Conservation (phyloP, 2,113 vertebrate species). For the Delphinapterus leucas region DNA sequence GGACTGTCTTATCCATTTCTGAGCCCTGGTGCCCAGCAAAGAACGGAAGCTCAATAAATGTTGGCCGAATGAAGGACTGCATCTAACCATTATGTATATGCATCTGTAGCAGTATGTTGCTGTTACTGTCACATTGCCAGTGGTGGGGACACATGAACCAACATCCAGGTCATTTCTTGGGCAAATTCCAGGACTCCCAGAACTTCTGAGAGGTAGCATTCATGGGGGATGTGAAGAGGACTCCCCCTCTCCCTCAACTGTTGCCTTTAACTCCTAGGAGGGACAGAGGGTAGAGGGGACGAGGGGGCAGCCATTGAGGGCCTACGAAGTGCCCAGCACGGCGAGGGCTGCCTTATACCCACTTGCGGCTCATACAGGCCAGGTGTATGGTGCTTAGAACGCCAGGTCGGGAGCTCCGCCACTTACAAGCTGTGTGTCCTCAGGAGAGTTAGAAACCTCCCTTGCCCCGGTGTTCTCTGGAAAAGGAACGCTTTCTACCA, state of each 20-base stretch:
- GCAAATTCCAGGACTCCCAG: not conserved
- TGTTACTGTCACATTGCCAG: too few species aligned
- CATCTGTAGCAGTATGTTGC: too few species aligned
- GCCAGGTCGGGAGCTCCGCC: not conserved
- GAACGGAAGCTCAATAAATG: not conserved
- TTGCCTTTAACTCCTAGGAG: not conserved
- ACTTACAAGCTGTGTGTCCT: not conserved
- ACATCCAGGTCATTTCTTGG: not conserved
- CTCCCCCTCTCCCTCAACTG: not conserved
- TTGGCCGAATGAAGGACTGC: not conserved
- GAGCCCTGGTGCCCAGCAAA: not conserved
- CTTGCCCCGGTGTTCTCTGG: not conserved
- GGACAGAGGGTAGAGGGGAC: not conserved
- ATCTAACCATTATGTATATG: accelerated
- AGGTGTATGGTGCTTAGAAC: accelerated
- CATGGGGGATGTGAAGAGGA: not conserved
- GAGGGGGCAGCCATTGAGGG: not conserved
- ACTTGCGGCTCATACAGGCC: not conserved
- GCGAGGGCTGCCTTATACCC: too few species aligned
- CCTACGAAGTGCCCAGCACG: not conserved
- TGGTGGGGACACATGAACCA: accelerated
- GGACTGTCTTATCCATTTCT: not conserved
- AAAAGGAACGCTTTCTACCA: not conserved
- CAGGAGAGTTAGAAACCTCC: not conserved
- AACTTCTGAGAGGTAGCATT: not conserved